These are phyloP conservation scores for Xenopus petersii DNA, from an alignment of 2,797 vertebrate species.

Conservation along the genomic window DNA sequence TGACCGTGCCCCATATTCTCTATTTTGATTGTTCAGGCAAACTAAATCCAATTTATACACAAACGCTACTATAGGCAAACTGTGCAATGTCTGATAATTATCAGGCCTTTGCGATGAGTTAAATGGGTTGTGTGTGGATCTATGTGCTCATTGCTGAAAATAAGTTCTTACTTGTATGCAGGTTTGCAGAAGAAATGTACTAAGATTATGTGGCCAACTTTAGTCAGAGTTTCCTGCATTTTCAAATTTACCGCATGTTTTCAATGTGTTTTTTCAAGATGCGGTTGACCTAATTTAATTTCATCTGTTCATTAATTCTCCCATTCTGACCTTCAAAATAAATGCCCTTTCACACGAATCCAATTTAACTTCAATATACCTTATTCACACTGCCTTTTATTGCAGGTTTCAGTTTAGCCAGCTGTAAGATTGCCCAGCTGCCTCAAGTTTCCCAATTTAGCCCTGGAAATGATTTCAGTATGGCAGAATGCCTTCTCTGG, in stretches of 20 bases:
- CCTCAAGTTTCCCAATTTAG: constrained; percentile 70
- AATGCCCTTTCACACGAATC: constrained; percentile 69
- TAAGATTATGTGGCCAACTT: constrained; percentile 41
- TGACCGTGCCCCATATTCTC: too few species aligned
- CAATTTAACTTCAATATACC: constrained; percentile 75
- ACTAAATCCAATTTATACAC: too few species aligned
- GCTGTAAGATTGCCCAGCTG: constrained; percentile 70
- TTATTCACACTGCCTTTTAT: constrained; percentile 75
- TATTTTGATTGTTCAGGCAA: too few species aligned
- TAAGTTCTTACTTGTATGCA: constrained; percentile 1
- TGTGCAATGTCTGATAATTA: too few species aligned
- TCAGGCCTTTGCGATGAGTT: too few species aligned
- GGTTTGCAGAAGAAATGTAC: constrained; percentile 1
- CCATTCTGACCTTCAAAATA: constrained; percentile 61
- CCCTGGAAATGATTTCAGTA: constrained; percentile 75
- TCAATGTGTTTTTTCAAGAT: constrained; percentile 63
- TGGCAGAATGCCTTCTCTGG: constrained; percentile 66
- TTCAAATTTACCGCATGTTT: constrained; percentile 62
- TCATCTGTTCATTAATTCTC: constrained; percentile 68
- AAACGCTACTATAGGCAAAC: too few species aligned
- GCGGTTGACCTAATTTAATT: constrained; percentile 69
- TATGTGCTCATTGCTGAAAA: constrained; percentile 6
- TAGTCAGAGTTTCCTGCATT: constrained; percentile 55
- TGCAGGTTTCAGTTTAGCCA: constrained; percentile 66
- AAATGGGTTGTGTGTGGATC: too few species aligned